These are phyloP conservation scores for Trinectes maculatus DNA, from an alignment of 2,113 vertebrate species.

Conservation along the genomic window DNA sequence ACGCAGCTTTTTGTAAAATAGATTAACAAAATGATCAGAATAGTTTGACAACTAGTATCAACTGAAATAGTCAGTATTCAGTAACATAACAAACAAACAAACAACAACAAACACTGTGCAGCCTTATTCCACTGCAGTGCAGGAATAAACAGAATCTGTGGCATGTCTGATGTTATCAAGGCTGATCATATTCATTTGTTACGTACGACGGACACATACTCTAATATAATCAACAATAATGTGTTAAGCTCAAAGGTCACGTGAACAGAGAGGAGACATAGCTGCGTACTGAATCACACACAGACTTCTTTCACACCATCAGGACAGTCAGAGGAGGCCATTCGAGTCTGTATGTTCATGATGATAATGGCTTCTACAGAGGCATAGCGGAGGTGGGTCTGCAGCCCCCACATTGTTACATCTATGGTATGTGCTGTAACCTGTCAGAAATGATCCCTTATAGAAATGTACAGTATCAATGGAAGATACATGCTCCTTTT, in stretches of 20 bases:
- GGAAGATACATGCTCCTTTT: too few species aligned
- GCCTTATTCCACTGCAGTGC: too few species aligned
- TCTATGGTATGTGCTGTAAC: background rate
- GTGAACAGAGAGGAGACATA: background rate
- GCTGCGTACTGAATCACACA: background rate
- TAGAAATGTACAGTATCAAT: too few species aligned
- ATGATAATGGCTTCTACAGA: background rate
- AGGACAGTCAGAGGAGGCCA: background rate
- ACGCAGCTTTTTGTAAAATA: too few species aligned
- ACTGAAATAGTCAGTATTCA: background rate
- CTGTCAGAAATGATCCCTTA: too few species aligned
- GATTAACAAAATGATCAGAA: too few species aligned
- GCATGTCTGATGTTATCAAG: too few species aligned
- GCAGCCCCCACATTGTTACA: background rate
- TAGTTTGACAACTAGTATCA: too few species aligned
- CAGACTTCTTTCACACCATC: conserved; percentile 25
- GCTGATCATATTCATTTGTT: conserved; percentile 21
- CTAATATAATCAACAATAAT: conserved; percentile 12
- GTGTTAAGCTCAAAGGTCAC: conserved; percentile 12
- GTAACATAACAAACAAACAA: too few species aligned
- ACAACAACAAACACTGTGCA: too few species aligned
- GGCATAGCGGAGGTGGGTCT: background rate
- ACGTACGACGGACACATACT: background rate
- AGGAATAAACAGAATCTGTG: too few species aligned
- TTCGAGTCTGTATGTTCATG: background rate